A percentile compares a stretch with the other conserved stretches of the same genome.
Evolutionary conservation across 1,140 invertebrate species (phyloP).

Genomic region (Heliothis subflexa): DNA sequence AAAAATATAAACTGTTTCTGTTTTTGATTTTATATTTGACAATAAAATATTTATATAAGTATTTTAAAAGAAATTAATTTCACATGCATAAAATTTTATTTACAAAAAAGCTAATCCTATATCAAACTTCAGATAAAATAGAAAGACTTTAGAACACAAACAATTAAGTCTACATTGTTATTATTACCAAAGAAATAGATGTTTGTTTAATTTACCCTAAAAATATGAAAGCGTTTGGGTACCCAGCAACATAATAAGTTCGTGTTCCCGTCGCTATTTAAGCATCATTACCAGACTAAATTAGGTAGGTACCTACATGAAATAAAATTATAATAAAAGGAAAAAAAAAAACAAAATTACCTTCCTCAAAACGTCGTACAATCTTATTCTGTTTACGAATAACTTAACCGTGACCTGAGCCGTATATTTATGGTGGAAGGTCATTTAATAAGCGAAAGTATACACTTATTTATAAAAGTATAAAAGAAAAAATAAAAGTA

Average conservation of each 20-base stretch:
- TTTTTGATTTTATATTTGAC: no score
- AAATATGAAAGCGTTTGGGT: background rate
- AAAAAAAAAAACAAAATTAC: slow-evolving; percentile 1
- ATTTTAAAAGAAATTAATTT: no score
- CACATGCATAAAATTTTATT: background rate
- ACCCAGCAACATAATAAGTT: background rate
- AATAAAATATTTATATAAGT: no score
- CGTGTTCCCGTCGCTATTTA: background rate
- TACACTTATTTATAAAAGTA: no score
- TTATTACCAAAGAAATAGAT: background rate
- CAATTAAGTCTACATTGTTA: no score
- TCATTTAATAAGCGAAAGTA: no score
- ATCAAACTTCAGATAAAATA: background rate
- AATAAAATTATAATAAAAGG: slow-evolving; percentile 19
- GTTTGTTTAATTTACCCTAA: background rate
- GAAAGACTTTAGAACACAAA: no score
- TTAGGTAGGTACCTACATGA: background rate
- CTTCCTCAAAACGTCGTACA: background rate
- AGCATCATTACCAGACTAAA: slow-evolving; percentile 4
- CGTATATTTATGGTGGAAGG: background rate
- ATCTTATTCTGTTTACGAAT: background rate
- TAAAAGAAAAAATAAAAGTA: no score
- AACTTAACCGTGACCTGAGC: background rate
- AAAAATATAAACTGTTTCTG: no score
- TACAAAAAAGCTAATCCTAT: background rate